A percentile compares a stretch with the other conserved stretches of the same genome.
Evolutionary conservation across 2,113 vertebrate genomes (phyloP).

Genomic region (Egretta garzetta): DNA sequence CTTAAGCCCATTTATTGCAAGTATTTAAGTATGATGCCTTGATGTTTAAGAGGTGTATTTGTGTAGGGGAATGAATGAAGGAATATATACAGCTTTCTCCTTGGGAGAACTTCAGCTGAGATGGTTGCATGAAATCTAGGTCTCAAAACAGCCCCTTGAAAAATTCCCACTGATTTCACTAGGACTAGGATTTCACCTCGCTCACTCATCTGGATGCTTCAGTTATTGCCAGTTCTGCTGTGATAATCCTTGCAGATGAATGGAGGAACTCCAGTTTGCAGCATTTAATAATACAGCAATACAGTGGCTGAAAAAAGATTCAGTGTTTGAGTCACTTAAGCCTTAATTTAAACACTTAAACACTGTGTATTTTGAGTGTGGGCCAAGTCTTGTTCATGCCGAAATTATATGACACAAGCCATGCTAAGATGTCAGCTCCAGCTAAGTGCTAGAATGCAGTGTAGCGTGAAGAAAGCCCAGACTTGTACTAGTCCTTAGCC

Average conservation of each 20-base stretch:
- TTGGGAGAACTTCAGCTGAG: background rate
- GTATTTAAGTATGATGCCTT: background rate
- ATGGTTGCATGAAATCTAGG: background rate
- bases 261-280: background rate
- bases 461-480: background rate
- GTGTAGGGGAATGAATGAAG: background rate
- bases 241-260: background rate
- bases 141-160: background rate
- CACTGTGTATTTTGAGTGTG: conserved; percentile 21
- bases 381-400: conserved; percentile 5
- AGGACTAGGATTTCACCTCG: background rate
- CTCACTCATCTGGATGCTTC: background rate
- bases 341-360: conserved; percentile 41
- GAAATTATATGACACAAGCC: background rate
- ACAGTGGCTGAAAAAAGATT: background rate
- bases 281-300: background rate
- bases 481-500: background rate
- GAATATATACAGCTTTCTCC: background rate
- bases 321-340: conserved; percentile 21
- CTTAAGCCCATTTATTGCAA: background rate
- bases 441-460: accelerated
- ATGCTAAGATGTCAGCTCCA: background rate
- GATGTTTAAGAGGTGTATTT: background rate
- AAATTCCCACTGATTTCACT: background rate
- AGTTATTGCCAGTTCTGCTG: background rate